phyloP scores from a whole-genome alignment of 2,888 invertebrate species.

The Thereva unica region DNA sequence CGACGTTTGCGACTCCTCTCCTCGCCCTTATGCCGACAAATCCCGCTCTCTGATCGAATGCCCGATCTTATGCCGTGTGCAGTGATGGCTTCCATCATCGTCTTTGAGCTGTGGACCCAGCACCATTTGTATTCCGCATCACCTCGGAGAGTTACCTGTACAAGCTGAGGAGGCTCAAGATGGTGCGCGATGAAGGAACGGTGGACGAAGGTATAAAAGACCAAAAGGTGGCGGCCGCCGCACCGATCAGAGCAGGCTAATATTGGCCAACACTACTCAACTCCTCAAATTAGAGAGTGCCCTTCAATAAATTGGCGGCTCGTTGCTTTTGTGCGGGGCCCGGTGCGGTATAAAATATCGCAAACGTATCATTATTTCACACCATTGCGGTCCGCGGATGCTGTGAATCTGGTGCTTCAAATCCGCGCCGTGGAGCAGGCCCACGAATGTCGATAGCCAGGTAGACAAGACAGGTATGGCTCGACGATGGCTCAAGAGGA shows the following conservation, averaged over 20 bases:
- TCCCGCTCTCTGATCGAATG: not conserved
- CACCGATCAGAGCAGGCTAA: conserved; percentile 12
- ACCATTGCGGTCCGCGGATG: conserved; percentile 46
- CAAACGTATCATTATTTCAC: conserved; percentile 52
- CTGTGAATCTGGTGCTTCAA: conserved; percentile 45
- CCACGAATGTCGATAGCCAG: not conserved
- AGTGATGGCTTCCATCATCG: conserved; percentile 30
- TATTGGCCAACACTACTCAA: conserved; percentile 37
- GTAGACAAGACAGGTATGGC: too few relatives aligned
- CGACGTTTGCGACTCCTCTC: conserved; percentile 5
- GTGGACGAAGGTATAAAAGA: conserved; percentile 20
- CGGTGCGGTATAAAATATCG: conserved; percentile 40
- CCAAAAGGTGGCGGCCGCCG: conserved; percentile 27
- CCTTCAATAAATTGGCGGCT: conserved; percentile 55
- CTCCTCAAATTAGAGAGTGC: conserved; percentile 45
- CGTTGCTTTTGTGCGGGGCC: conserved; percentile 50
- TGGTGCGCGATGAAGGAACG: not conserved
- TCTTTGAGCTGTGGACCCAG: conserved; percentile 6
- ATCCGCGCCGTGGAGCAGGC: conserved; percentile 36
- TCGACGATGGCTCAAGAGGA: too few relatives aligned
- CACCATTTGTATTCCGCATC: conserved; percentile 17
- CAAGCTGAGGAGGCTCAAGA: not conserved
- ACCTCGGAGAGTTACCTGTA: not conserved
- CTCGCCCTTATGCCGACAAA: conserved; percentile 1
- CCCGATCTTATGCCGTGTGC: not conserved